Evolutionary conservation across 2,113 vertebrate genomes (phyloP).

Genomic region (Siphamia tubifer): DNA sequence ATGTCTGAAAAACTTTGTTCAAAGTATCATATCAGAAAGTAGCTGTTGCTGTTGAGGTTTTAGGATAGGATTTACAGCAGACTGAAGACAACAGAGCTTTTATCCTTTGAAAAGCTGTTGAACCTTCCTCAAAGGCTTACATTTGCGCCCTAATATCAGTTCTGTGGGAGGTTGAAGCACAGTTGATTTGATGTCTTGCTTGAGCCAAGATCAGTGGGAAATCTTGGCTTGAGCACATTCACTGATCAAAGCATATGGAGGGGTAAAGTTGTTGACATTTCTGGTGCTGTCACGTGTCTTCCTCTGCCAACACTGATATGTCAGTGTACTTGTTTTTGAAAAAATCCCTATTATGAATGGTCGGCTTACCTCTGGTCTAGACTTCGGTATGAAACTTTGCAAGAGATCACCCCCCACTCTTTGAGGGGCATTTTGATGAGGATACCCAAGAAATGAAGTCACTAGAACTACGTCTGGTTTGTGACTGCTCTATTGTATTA

Average conservation of each 20-base stretch:
- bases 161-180: conserved; percentile 42
- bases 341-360: conserved; percentile 32
- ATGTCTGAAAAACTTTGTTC: neutral
- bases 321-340: conserved; percentile 17
- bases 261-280: neutral
- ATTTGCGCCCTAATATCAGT: conserved; percentile 26
- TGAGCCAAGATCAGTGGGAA: conserved; percentile 32
- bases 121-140: conserved; percentile 36
- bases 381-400: conserved; percentile 6
- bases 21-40: neutral
- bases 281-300: conserved; percentile 7
- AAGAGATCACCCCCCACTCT: conserved; percentile 11
- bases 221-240: conserved; percentile 16
- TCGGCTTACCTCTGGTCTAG: conserved; percentile 40
- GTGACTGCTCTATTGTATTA: conserved; percentile 72
- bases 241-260: conserved; percentile 34
- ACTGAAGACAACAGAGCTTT: conserved; percentile 11
- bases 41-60: neutral
- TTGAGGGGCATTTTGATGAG: conserved; percentile 33
- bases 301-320: conserved; percentile 24
- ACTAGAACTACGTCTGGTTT: conserved; percentile 37
- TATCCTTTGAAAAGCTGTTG: conserved; percentile 20
- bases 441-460: conserved; percentile 71
- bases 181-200: conserved; percentile 53
- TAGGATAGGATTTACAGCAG: neutral